Percentiles rank a stretch among this genome's conserved stretches.
phyloP scores from a whole-genome alignment of 2,888 invertebrate species.

The Arenicola marina region DNA sequence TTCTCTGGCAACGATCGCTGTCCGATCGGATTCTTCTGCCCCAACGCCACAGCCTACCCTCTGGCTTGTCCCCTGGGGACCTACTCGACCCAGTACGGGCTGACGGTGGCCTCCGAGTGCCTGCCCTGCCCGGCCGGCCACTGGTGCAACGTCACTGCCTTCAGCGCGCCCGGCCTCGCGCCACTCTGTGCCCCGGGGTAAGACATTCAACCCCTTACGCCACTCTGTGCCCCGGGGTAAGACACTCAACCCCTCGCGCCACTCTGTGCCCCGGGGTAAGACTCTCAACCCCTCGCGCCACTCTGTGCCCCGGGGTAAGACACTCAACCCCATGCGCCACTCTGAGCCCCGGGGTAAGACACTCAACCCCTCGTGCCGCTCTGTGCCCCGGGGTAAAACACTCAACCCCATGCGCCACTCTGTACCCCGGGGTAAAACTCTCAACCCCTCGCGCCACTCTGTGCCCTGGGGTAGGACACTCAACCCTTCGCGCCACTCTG shows the following conservation, averaged over 20 bases:
- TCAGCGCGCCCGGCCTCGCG: constrained; percentile 40
- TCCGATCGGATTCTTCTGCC: constrained; percentile 56
- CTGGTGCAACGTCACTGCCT: constrained; percentile 54
- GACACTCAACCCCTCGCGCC: constrained; percentile 34
- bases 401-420: too few species aligned
- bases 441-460: too few species aligned
- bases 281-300: constrained; percentile 32
- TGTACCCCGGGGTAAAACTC: too few species aligned
- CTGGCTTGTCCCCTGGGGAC: constrained; percentile 54
- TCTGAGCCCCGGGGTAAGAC: too few species aligned
- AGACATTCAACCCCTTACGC: constrained; percentile 30
- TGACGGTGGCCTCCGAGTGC: constrained; percentile 44
- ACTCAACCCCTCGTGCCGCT: too few species aligned
- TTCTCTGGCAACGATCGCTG: constrained; percentile 56
- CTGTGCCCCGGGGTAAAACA: too few species aligned
- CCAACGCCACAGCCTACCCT: constrained; percentile 50
- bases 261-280: constrained; percentile 39
- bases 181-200: constrained; percentile 42
- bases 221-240: constrained; percentile 40
- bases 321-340: too few species aligned
- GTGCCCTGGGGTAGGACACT: too few species aligned
- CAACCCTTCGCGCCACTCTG: too few species aligned
- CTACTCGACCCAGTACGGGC: constrained; percentile 45
- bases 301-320: constrained; percentile 39
- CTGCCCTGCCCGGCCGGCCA: constrained; percentile 50